Percentiles rank a stretch among this genome's conserved stretches.
Conservation (phyloP, 1,140 invertebrate genomes). For the Bombus waltoni region DNA sequence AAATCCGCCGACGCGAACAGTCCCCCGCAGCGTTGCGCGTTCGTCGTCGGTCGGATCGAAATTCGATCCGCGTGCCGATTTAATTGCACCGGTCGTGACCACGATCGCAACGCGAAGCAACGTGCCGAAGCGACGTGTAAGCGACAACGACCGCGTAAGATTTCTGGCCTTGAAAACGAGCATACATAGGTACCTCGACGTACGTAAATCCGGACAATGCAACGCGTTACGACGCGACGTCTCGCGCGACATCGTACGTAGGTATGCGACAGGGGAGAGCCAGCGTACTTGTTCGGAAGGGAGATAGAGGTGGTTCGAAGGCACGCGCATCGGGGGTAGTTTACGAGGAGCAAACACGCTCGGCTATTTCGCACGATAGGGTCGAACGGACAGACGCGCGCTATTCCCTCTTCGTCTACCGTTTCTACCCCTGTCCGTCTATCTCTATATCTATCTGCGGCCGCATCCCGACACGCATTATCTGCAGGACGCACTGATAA, state of each 20-base stretch:
- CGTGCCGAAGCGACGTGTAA: too few species aligned
- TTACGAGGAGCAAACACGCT: slow-evolving; percentile 70
- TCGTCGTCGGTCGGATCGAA: neutral
- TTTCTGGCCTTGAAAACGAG: slow-evolving; percentile 42
- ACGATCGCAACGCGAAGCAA: neutral
- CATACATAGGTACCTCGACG: too few species aligned
- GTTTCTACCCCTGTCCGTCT: slow-evolving; percentile 16
- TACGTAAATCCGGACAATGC: neutral
- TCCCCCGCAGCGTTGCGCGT: too few species aligned
- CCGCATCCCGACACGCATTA: slow-evolving; percentile 67
- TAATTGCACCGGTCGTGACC: slow-evolving; percentile 22
- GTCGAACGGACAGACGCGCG: slow-evolving; percentile 56
- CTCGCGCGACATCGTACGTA: slow-evolving; percentile 54
- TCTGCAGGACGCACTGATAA: slow-evolving; percentile 66
- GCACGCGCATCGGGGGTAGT: slow-evolving; percentile 60
- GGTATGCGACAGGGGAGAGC: slow-evolving; percentile 47
- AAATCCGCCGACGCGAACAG: neutral
- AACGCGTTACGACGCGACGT: slow-evolving; percentile 27
- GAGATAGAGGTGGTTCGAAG: slow-evolving; percentile 9
- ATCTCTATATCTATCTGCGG: slow-evolving; percentile 41
- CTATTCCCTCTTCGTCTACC: slow-evolving; percentile 27
- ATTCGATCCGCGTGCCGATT: slow-evolving; percentile 24
- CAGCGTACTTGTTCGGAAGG: neutral
- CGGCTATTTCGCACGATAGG: slow-evolving; percentile 58
- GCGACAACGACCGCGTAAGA: neutral